phyloP scores from a whole-genome alignment of 2,888 invertebrate species.

The Alloplasta piceator region DNA sequence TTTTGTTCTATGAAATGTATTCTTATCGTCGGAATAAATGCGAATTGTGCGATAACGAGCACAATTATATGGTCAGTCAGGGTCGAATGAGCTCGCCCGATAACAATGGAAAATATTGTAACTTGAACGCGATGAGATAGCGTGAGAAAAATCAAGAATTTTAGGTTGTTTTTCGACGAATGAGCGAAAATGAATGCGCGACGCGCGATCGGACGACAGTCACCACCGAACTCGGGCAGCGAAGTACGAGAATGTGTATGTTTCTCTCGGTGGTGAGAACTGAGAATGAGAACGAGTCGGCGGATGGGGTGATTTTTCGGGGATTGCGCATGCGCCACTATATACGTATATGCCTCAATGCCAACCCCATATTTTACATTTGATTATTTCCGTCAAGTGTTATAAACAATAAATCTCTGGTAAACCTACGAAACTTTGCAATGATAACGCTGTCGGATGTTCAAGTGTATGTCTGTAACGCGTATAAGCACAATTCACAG shows the following conservation, averaged over 20 bases:
- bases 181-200: constrained; percentile 41
- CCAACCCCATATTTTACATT: no score
- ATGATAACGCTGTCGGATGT: no score
- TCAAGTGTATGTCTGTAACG: no score
- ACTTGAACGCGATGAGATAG: background rate
- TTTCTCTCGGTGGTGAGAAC: constrained; percentile 29
- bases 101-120: background rate
- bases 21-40: background rate
- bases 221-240: constrained; percentile 56
- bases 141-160: background rate
- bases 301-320: constrained; percentile 55
- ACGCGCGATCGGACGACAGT: constrained; percentile 48
- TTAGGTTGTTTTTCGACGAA: constrained; percentile 42
- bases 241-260: constrained; percentile 49
- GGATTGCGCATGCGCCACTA: constrained; percentile 62
- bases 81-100: no score
- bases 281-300: constrained; percentile 12
- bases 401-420: no score
- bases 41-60: no score
- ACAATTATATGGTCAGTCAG: no score
- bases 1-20: constrained; percentile 2
- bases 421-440: no score
- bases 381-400: no score
- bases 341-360: no score
- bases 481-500: no score